Evolutionary conservation across 2,888 invertebrate genomes (phyloP).

Genomic region (Pristionchus exspectatus): DNA sequence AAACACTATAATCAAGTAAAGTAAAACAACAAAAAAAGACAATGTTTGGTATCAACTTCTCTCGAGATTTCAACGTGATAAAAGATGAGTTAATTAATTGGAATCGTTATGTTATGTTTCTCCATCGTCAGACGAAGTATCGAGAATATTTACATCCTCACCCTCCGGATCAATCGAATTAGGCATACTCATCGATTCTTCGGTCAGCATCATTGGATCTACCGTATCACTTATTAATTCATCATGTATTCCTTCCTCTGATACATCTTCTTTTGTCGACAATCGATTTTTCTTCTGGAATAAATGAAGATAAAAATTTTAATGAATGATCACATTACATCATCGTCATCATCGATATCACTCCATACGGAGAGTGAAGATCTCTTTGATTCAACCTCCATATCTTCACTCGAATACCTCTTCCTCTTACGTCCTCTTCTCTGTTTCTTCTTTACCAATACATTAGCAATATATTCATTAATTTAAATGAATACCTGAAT

Average conservation of each 20-base stretch:
- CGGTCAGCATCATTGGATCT: not conserved
- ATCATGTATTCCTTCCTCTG: not conserved
- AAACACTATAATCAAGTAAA: no score
- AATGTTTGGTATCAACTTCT: not conserved
- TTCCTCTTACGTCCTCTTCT: conserved; percentile 22
- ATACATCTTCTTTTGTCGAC: not conserved
- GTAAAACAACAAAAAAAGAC: no score
- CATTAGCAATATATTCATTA: no score
- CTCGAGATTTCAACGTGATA: not conserved
- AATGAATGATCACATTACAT: not conserved
- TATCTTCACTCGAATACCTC: not conserved
- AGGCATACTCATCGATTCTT: not conserved
- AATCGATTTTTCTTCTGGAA: not conserved
- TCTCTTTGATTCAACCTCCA: not conserved
- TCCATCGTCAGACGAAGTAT: not conserved
- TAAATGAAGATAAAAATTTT: not conserved
- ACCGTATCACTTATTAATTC: conserved; percentile 1
- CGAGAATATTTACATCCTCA: not conserved
- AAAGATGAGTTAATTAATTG: not conserved
- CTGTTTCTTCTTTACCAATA: not conserved
- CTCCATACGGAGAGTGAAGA: not conserved
- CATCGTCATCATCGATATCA: conserved; percentile 12
- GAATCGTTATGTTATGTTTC: not conserved
- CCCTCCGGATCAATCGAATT: not conserved
- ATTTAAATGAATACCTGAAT: not conserved